Conservation (phyloP, 2,113 vertebrate genomes). For the Sarotherodon lohbergeri region DNA sequence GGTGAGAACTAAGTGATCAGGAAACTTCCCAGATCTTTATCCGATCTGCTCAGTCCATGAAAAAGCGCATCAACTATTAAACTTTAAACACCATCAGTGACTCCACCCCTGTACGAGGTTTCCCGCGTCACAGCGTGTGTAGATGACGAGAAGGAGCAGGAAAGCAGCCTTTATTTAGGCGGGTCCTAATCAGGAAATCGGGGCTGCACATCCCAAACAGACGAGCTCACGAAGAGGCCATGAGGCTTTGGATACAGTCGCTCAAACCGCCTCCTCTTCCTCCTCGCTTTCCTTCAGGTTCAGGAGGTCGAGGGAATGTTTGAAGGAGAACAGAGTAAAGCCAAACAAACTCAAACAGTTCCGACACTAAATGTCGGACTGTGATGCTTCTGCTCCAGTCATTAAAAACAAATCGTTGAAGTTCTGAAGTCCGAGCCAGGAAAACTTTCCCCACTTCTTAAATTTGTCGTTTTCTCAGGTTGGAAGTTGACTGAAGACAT, state of each 20-base stretch:
- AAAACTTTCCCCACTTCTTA: not conserved
- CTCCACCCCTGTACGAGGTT: not conserved
- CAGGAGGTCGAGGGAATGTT: not conserved
- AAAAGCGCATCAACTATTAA: not conserved
- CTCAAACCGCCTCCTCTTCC: not conserved
- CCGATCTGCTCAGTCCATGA: not conserved
- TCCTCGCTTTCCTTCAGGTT: not conserved
- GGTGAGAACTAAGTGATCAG: not conserved
- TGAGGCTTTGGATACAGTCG: fast-evolving
- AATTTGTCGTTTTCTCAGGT: fast-evolving
- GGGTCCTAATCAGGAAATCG: not conserved
- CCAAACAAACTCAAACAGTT: fast-evolving
- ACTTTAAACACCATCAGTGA: not conserved
- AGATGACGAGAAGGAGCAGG: fast-evolving
- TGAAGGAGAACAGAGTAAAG: not conserved
- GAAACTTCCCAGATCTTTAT: not conserved
- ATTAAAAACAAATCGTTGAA: not conserved
- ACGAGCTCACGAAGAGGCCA: not conserved
- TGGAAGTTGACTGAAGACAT: not conserved
- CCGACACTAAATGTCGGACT: fast-evolving
- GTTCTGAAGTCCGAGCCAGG: fast-evolving
- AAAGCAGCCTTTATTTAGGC: not conserved
- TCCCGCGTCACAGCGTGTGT: fast-evolving
- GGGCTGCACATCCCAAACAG: not conserved
- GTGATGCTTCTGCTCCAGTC: not conserved